Conservation (phyloP, 2,888 invertebrate genomes). For the Calameuta filiformis region DNA sequence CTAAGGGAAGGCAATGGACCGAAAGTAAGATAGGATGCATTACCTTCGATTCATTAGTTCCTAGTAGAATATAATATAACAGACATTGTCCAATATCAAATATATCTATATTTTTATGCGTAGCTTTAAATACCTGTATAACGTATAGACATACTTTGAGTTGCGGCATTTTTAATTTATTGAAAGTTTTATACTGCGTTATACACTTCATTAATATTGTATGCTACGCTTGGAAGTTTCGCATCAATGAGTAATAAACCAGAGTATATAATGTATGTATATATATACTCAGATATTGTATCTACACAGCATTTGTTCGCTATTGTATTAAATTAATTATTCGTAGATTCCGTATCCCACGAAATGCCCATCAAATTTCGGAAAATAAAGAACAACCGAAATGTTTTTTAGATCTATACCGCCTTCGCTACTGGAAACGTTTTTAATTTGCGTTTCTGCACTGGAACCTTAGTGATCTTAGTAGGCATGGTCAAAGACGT, state of each 20-base stretch:
- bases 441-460: background rate
- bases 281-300: background rate
- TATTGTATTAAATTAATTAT: background rate
- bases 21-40: conserved; percentile 27
- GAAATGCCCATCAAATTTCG: background rate
- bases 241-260: background rate
- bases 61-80: background rate
- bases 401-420: background rate
- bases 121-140: background rate
- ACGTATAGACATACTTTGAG: background rate
- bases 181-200: background rate
- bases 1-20: conserved; percentile 26
- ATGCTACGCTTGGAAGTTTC: background rate
- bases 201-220: background rate
- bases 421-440: background rate
- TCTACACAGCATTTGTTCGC: background rate
- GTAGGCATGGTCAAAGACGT: background rate
- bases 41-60: conserved; percentile 34
- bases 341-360: background rate
- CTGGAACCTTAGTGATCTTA: background rate
- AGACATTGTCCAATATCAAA: background rate
- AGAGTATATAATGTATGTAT: background rate
- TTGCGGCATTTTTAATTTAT: background rate
- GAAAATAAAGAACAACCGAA: background rate
- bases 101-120: background rate